Evolutionary conservation across 2,797 vertebrate genomes (phyloP).

Genomic region (Centropyge bicolor): DNA sequence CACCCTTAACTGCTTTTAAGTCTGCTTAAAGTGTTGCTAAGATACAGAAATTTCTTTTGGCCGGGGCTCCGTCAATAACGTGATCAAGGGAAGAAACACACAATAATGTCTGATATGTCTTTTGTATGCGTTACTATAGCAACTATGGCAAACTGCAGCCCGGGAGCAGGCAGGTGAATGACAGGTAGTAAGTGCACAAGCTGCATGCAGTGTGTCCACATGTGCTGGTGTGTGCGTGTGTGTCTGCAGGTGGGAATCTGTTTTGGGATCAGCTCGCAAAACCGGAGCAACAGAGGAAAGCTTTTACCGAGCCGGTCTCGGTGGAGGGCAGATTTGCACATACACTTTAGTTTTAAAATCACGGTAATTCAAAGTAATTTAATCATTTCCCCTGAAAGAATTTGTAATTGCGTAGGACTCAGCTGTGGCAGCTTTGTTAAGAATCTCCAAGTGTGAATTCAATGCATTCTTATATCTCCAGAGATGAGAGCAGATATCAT

Average conservation of each 20-base stretch:
- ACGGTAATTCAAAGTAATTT: conserved; percentile 65
- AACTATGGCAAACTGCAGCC: conserved; percentile 56
- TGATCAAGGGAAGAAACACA: conserved; percentile 20
- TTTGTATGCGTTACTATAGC: conserved; percentile 54
- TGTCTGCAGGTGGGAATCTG: conserved; percentile 36
- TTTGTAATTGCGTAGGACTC: conserved; percentile 51
- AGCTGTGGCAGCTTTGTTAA: conserved; percentile 56
- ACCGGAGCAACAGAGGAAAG: conserved; percentile 44
- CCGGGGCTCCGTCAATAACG: conserved; percentile 3
- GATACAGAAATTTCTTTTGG: conserved; percentile 13
- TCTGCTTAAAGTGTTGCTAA: conserved; percentile 32
- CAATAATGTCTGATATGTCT: conserved; percentile 15
- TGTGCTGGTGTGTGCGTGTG: background rate
- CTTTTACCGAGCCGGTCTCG: conserved; percentile 51
- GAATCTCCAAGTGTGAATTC: conserved; percentile 69
- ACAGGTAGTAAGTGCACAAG: conserved; percentile 38
- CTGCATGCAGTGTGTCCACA: background rate
- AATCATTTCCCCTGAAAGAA: conserved; percentile 67
- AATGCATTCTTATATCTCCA: conserved; percentile 69
- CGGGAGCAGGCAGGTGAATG: conserved; percentile 55
- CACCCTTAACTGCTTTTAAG: background rate
- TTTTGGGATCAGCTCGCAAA: conserved; percentile 53
- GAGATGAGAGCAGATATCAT: conserved; percentile 59
- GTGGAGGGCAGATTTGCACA: conserved; percentile 54
- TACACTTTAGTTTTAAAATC: conserved; percentile 62